Percentiles rank a stretch among this genome's conserved stretches.
These are phyloP conservation scores for Lasius platythorax DNA, from an alignment of 2,888 invertebrate species.

Conservation along the genomic window DNA sequence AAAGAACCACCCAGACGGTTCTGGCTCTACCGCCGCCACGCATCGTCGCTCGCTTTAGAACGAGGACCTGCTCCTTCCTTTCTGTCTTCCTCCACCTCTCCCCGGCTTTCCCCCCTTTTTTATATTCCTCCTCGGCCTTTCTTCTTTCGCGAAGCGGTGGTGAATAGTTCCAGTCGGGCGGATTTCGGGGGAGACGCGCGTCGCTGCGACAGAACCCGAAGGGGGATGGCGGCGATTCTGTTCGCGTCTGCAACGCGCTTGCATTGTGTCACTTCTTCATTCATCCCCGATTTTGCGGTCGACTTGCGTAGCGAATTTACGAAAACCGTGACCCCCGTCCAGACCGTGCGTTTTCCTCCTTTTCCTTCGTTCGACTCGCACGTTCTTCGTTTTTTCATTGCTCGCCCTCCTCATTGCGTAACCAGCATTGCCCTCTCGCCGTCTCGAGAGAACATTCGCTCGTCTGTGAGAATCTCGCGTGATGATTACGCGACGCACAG, in stretches of 20 bases:
- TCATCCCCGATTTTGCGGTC: slow-evolving; percentile 86
- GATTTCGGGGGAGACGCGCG: slow-evolving; percentile 52
- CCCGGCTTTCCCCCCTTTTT: slow-evolving; percentile 66
- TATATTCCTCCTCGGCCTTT: slow-evolving; percentile 60
- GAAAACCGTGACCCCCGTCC: slow-evolving; percentile 60
- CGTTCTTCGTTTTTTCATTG: not conserved
- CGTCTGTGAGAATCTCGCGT: slow-evolving; percentile 59
- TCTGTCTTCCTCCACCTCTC: slow-evolving; percentile 54
- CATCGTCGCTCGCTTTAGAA: slow-evolving; percentile 84
- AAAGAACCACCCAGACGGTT: slow-evolving; percentile 73
- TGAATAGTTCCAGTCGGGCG: slow-evolving; percentile 78
- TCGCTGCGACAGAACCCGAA: slow-evolving; percentile 49
- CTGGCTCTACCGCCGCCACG: slow-evolving; percentile 77
- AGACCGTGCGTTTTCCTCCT: slow-evolving; percentile 25
- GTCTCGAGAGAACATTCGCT: slow-evolving; percentile 33
- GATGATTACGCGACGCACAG: slow-evolving; percentile 48
- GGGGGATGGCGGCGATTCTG: slow-evolving; percentile 71
- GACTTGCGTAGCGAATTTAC: slow-evolving; percentile 85
- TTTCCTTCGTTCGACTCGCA: slow-evolving; percentile 4
- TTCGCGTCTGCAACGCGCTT: slow-evolving; percentile 66
- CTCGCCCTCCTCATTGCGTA: not conserved
- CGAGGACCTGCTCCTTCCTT: slow-evolving; percentile 81
- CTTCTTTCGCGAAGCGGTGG: slow-evolving; percentile 64
- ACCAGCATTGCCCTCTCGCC: not conserved
- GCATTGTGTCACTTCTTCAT: slow-evolving; percentile 85